These are phyloP conservation scores for Chelon auratus DNA, from an alignment of 2,797 vertebrate genomes.

Conservation along the genomic window DNA sequence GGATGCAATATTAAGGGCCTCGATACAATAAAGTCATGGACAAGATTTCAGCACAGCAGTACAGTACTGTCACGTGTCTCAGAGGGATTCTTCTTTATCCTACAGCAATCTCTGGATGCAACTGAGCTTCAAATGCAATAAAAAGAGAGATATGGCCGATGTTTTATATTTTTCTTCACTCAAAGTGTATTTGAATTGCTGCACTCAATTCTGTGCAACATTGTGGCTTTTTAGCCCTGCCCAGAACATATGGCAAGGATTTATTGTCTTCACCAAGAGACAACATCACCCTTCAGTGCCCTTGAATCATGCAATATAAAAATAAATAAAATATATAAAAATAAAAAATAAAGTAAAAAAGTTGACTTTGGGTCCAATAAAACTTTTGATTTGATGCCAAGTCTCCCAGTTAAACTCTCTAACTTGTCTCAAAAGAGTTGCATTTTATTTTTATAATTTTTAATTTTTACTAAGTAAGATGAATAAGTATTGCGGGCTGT, in stretches of 20 bases:
- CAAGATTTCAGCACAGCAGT: neutral
- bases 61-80: neutral
- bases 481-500: too few relatives aligned
- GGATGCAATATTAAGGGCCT: neutral
- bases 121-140: conserved; percentile 17
- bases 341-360: neutral
- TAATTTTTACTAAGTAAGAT: neutral
- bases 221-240: neutral
- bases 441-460: neutral
- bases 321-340: too few relatives aligned
- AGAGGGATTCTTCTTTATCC: neutral
- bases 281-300: neutral
- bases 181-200: neutral
- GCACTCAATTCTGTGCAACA: neutral
- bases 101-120: conserved; percentile 2
- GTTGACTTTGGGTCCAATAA: neutral
- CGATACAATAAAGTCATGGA: neutral
- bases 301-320: too few relatives aligned
- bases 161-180: neutral
- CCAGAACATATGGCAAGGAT: too few relatives aligned
- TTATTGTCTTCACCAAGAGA: neutral
- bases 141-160: conserved; percentile 3
- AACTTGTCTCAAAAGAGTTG: neutral
- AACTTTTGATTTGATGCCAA: neutral
- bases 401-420: neutral